Evolutionary conservation across 2,113 vertebrate genomes (phyloP).

Genomic region (Indri indri): DNA sequence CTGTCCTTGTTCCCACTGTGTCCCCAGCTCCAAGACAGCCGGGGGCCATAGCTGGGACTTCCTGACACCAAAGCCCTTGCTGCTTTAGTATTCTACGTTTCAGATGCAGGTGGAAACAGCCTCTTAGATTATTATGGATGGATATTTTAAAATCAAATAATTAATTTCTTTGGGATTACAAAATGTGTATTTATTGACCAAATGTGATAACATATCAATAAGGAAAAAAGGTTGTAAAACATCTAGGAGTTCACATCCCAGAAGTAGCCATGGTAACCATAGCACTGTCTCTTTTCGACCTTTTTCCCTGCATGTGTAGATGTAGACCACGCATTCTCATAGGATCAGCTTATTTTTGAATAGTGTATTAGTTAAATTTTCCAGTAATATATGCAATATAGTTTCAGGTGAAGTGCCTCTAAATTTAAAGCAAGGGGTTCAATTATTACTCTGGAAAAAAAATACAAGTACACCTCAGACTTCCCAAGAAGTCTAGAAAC

Average conservation of each 20-base stretch:
- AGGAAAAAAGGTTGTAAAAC: neutral
- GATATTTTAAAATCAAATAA: neutral
- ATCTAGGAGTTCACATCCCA: too few species aligned
- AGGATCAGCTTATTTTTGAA: neutral
- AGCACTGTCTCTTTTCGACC: fast-evolving
- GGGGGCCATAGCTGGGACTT: neutral
- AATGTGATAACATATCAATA: neutral
- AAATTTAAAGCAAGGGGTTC: neutral
- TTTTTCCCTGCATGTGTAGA: neutral
- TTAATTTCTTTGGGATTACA: neutral
- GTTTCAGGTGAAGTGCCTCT: neutral
- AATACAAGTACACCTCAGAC: neutral
- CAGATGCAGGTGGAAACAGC: neutral
- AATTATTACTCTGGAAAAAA: neutral
- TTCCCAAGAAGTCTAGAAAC: neutral
- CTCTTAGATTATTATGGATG: neutral
- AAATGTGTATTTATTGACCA: neutral
- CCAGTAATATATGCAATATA: fast-evolving
- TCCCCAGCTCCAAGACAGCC: neutral
- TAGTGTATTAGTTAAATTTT: neutral
- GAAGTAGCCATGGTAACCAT: neutral
- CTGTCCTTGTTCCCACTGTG: neutral
- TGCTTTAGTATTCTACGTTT: neutral
- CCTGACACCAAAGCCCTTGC: neutral
- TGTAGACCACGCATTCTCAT: fast-evolving